Base-by-base conservation (phyloP, 2,888 invertebrate species). In the Isoperla grammatica region DNA sequence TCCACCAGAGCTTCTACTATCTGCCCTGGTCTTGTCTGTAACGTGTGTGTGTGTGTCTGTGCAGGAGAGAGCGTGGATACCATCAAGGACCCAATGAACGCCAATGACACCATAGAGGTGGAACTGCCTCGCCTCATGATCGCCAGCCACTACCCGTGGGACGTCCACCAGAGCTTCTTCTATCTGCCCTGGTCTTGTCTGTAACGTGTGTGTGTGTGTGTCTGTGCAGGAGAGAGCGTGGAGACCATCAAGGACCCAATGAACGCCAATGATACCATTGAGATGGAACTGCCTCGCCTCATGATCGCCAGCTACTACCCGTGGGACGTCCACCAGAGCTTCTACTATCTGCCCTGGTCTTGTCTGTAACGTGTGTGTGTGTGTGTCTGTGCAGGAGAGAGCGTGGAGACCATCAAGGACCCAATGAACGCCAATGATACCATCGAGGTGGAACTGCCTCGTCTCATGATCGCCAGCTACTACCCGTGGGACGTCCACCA, bases 251-350 rank as follows among this genome's bases (percentile, higher is more conserved):
- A 81, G 5, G 85, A 86, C 68, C 85, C 85, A 23, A 84, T 86
- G 12, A 87, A 88, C 1, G 78, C 75, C 64, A 90, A 90, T 65
- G 82, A 83, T 0, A 86, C 85, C 0, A 75, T 85, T 1, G 79
- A 81, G n/a, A 83, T 86, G 46, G 82, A 82, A 67, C 50, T 84
- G 39, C 90, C 91, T 0, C 77, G 88, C 59, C 73, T 92, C 57
- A 82, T 88, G 64, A 74, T 91, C 13, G 86, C 86, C 68, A 81
- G 90, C 0, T 90, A 83, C 79, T 91, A 90, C 69, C 91, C 91
- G 0, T 91, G 85, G 78, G 77, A 91, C 66, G 81, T 87, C 1
- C 82, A 85, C 76, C 75, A 80, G 23, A 88, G 90, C 9, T 77
- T 83, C 61, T 79, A 81, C 29, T 29, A 8, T 29, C 29, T 29